Evolutionary conservation across 30 jellyfish, hydroid and myxozoan genomes (phyloP).

Genomic region (Morbakka virulenta): DNA sequence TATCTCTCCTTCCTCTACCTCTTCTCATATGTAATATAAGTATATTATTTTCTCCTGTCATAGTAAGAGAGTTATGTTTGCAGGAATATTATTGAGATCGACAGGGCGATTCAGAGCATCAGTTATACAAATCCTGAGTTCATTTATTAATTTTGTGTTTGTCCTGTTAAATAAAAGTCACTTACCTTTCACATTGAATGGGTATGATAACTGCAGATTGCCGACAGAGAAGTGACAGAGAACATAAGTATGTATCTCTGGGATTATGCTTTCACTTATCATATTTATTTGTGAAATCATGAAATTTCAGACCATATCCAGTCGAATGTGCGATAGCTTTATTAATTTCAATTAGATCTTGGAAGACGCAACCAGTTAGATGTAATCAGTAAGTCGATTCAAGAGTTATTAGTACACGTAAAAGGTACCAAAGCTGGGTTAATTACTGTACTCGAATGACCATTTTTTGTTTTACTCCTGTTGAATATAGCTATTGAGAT

Average conservation of each 20-base stretch:
- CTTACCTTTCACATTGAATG: conserved; percentile 15
- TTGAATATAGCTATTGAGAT: too few species aligned
- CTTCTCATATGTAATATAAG: too few species aligned
- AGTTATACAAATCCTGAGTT: conserved; percentile 5
- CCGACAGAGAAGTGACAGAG: conserved; percentile 7
- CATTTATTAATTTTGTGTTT: conserved; percentile 1
- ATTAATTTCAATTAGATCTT: conserved; percentile 4
- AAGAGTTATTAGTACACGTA: conserved; percentile 15
- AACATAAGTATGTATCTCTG: conserved; percentile 3
- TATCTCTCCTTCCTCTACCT: too few species aligned
- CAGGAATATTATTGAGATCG: too few species aligned
- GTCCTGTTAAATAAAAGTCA: neutral
- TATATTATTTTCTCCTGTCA: too few species aligned
- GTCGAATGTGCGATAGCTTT: neutral
- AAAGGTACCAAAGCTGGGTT: too few species aligned
- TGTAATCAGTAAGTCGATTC: conserved; percentile 11
- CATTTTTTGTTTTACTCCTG: too few species aligned
- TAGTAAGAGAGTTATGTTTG: too few species aligned
- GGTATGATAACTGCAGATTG: conserved; percentile 1
- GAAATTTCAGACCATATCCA: neutral
- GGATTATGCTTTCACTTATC: neutral
- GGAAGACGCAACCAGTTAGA: neutral
- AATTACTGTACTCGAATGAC: neutral
- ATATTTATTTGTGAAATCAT: conserved; percentile 3
- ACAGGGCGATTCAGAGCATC: conserved; percentile 9